Percentiles rank a stretch among this genome's conserved stretches.
Conservation (phyloP, 2,797 vertebrate genomes). For the Myotis planiceps region DNA sequence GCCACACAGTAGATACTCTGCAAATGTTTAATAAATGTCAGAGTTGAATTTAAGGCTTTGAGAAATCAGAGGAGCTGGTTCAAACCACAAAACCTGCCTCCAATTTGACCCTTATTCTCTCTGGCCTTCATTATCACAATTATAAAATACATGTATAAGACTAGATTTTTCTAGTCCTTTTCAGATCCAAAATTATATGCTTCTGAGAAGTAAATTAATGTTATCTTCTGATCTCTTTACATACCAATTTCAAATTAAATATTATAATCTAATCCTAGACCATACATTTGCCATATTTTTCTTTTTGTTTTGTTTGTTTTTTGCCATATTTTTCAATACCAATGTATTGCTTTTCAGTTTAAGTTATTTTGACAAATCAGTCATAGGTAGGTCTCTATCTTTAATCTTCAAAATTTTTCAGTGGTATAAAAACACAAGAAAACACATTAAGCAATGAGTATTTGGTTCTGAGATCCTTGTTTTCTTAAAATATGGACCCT, state of each 20-base stretch:
- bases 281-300: background rate
- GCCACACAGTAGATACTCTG: background rate
- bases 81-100: background rate
- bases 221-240: background rate
- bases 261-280: background rate
- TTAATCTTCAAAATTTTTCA: background rate
- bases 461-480: background rate
- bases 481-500: background rate
- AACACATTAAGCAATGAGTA: background rate
- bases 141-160: background rate
- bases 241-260: conserved; percentile 12
- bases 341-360: background rate
- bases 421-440: background rate
- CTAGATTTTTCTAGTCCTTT: background rate
- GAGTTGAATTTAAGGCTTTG: background rate
- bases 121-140: background rate
- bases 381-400: background rate
- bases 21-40: background rate
- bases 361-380: background rate
- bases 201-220: background rate
- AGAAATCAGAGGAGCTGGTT: background rate
- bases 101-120: background rate
- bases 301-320: background rate
- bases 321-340: background rate
- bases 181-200: background rate